Evolutionary conservation across 1,140 invertebrate species (phyloP).

Genomic region (Aethina tumida): DNA sequence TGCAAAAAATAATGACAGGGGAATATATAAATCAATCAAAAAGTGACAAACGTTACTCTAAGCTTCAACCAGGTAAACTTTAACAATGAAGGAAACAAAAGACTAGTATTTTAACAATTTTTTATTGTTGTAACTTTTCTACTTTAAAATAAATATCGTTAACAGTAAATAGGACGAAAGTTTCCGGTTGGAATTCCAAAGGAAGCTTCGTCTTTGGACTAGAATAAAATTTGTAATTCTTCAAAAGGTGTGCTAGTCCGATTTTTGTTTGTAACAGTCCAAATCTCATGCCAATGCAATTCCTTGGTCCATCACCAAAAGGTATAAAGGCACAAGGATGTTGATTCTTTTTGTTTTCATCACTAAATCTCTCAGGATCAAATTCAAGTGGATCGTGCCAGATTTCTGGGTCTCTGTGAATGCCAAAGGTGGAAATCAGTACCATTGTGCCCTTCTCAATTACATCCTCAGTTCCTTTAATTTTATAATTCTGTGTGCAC

Average conservation of each 20-base stretch:
- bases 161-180: too few relatives aligned
- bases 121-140: too few relatives aligned
- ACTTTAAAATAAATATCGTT: too few relatives aligned
- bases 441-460: constrained; percentile 37
- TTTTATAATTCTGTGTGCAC: constrained; percentile 33
- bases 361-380: constrained; percentile 37
- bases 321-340: constrained; percentile 37
- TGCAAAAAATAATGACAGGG: too few relatives aligned
- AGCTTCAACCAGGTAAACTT: too few relatives aligned
- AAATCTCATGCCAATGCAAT: constrained; percentile 38
- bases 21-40: too few relatives aligned
- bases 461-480: constrained; percentile 32
- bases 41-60: too few relatives aligned
- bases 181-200: constrained; percentile 4
- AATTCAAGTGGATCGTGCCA: constrained; percentile 46
- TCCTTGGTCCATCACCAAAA: constrained; percentile 44
- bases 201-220: constrained; percentile 10
- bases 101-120: too few relatives aligned
- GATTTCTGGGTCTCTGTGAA: constrained; percentile 35
- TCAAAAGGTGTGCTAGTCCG: constrained; percentile 7
- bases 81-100: too few relatives aligned
- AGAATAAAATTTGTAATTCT: constrained; percentile 9
- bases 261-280: constrained; percentile 14
- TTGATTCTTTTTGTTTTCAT: constrained; percentile 27
- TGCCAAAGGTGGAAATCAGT: constrained; percentile 33